Base-by-base conservation (phyloP, 2,888 invertebrate species). In the Andrena dorsata region DNA sequence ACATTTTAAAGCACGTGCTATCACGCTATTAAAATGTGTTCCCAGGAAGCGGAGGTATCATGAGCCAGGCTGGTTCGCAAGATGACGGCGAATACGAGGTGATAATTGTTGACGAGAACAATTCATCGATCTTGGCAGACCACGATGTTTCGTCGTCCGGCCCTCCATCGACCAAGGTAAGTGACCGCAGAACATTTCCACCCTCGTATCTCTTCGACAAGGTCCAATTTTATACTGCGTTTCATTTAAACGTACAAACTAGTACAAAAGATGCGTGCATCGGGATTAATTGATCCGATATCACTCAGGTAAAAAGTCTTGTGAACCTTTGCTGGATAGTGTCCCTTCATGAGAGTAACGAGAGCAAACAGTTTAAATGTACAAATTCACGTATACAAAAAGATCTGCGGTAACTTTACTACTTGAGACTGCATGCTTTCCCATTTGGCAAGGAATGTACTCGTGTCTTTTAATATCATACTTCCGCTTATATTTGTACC, bases 51-150 rank as follows among this genome's bases (percentile, higher is more conserved):
- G 93, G 93, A 76, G 93, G 93, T 78, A 92, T 94, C 70, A 93
- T 93, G 89, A 94, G 93, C 82, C 94, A 94, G 63, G 92, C 93
- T 2, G 94, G 92, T 84, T 93, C 94, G 28, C 96, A 96, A 76
- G 97, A 97, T 92, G 97, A 98, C 92, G 97, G 96, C 80, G 98
- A 98, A 92, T 98, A 98, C 93, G 97, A 98, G 92, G 97, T 98
- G 90, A 98, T 98, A 92, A 97, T 98, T 83, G 97, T 98, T 90
- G 98, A 98, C 92, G 98, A 98, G 93, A 97, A 97, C 93, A 97
- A 98, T 95, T 97, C 98, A 0, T 97, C 97, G 16, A 96, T 96
- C 82, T 94, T 97, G 87, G 96, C 97, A 68, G 97, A 98, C 91
- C 96, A 97, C 92, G 97, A 98, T 91, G 96, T 97, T 23, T 96